A percentile compares a stretch with the other conserved stretches of the same genome.
Evolutionary conservation across 2,888 invertebrate genomes (phyloP).

Genomic region (Dynastes tityus): DNA sequence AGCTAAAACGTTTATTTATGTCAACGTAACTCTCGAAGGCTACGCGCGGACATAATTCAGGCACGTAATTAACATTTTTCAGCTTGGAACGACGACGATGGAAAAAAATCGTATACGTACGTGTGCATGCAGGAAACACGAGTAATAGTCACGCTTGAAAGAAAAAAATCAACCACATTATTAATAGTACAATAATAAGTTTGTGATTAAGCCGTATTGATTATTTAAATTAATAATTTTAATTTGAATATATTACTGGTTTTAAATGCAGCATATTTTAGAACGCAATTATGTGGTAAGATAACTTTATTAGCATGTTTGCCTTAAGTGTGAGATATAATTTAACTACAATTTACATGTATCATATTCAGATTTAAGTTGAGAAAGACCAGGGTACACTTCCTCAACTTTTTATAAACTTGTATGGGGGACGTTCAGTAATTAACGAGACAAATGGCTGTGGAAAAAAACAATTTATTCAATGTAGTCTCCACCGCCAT

Average conservation of each 20-base stretch:
- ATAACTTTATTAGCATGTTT: background rate
- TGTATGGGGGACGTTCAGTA: no score
- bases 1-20: conserved; percentile 30
- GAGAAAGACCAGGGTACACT: no score
- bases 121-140: background rate
- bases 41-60: conserved; percentile 43
- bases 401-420: no score
- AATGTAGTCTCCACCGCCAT: no score
- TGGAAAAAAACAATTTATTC: no score
- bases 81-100: conserved; percentile 15
- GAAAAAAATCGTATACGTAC: conserved; percentile 5
- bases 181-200: conserved; percentile 26
- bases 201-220: conserved; percentile 21
- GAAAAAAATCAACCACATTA: conserved; percentile 20
- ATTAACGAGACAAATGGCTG: no score
- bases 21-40: conserved; percentile 46
- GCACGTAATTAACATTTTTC: conserved; percentile 46
- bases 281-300: background rate
- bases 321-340: no score
- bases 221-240: conserved; percentile 27
- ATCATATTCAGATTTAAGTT: no score
- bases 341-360: no score
- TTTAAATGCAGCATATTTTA: background rate
- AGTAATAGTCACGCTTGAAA: background rate
- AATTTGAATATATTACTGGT: conserved; percentile 17